phyloP scores from a whole-genome alignment of 2,797 vertebrate genomes.

The Enteromius treurensis region DNA sequence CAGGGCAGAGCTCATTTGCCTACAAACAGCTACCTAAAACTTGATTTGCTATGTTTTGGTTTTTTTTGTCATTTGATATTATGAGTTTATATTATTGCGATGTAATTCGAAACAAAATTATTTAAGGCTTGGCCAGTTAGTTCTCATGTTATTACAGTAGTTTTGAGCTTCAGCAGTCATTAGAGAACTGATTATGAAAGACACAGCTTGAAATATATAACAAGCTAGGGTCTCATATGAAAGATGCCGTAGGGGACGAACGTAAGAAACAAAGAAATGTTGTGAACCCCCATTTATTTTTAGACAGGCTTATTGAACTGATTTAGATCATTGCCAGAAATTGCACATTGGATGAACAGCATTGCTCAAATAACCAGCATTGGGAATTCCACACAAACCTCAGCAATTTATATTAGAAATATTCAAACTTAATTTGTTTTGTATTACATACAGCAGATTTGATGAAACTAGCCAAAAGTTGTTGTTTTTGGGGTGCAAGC shows the following conservation, averaged over 20 bases:
- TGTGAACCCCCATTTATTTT: constrained; percentile 28
- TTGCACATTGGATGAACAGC: not conserved
- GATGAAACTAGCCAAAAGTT: not conserved
- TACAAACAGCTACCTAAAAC: not conserved
- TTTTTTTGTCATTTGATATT: not conserved
- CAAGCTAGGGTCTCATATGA: constrained; percentile 2
- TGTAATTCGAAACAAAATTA: not conserved
- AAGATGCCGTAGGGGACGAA: not conserved
- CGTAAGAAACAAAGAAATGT: constrained; percentile 11
- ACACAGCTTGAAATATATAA: constrained; percentile 25
- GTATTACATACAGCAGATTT: not conserved
- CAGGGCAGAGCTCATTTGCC: not conserved
- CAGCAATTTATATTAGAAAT: not conserved
- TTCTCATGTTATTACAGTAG: not conserved
- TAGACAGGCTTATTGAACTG: constrained; percentile 24
- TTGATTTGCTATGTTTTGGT: not conserved
- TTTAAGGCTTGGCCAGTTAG: not conserved
- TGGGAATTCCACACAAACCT: not conserved
- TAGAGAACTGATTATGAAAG: not conserved
- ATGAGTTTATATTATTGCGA: not conserved
- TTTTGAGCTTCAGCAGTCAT: not conserved
- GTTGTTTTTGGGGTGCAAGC: not conserved
- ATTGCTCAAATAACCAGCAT: constrained; percentile 4
- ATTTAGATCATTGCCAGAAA: constrained; percentile 19
- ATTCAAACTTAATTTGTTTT: not conserved